A percentile compares a stretch with the other conserved stretches of the same genome.
These are phyloP conservation scores for Peribatodes rhomboidaria DNA, from an alignment of 2,888 invertebrate genomes.

Conservation along the genomic window DNA sequence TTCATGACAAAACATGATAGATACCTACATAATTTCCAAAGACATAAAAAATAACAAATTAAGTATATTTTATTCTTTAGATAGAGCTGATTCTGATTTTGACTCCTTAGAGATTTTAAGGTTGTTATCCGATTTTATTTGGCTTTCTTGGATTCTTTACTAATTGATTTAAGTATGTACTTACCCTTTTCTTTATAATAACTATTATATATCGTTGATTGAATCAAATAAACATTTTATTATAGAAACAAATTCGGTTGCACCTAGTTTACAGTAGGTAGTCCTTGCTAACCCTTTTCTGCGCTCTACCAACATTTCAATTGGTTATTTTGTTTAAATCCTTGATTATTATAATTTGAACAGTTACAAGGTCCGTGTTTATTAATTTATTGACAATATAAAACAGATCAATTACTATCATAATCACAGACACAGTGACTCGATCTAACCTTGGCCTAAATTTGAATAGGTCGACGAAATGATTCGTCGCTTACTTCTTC, in stretches of 20 bases:
- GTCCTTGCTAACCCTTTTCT: background rate
- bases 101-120: no score
- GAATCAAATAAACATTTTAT: no score
- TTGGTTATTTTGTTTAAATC: slow-evolving; percentile 21
- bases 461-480: slow-evolving; percentile 27
- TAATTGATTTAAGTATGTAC: no score
- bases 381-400: slow-evolving; percentile 39
- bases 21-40: no score
- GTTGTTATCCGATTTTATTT: no score
- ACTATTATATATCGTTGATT: no score
- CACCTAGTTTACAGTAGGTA: background rate
- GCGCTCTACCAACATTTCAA: background rate
- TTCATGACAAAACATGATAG: background rate
- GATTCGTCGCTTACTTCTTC: slow-evolving; percentile 31
- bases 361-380: slow-evolving; percentile 29
- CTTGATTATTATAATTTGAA: slow-evolving; percentile 25
- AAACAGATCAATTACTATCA: slow-evolving; percentile 38
- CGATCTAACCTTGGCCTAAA: slow-evolving; percentile 43
- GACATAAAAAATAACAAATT: no score
- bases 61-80: no score
- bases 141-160: no score
- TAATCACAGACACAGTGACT: slow-evolving; percentile 36
- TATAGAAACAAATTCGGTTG: no score
- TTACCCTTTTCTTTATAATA: no score
- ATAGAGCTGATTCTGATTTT: no score